These are phyloP conservation scores for Halictus ligatus DNA, from an alignment of 2,888 invertebrate genomes.

Conservation along the genomic window DNA sequence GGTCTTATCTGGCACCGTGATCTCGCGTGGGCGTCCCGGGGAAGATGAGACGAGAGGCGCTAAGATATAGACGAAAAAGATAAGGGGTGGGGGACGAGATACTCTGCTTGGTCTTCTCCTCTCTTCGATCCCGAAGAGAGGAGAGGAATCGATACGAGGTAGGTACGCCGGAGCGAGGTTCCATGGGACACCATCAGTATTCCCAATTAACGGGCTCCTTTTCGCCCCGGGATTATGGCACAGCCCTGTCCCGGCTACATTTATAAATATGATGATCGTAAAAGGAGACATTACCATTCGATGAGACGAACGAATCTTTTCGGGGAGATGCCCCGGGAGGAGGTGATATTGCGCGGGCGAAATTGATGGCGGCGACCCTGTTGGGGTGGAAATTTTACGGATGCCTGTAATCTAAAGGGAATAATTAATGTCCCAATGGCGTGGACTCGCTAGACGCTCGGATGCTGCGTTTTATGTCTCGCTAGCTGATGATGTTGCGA, in stretches of 20 bases:
- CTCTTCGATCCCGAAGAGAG: neutral
- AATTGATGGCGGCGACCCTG: conserved; percentile 69
- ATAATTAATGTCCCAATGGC: conserved; percentile 73
- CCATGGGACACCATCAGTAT: conserved; percentile 77
- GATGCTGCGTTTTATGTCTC: conserved; percentile 19
- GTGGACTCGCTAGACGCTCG: conserved; percentile 48
- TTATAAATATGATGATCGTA: conserved; percentile 77
- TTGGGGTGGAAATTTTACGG: conserved; percentile 63
- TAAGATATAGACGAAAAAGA: conserved; percentile 37
- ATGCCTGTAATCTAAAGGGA: conserved; percentile 74
- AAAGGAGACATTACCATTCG: conserved; percentile 71
- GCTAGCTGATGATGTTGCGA: neutral
- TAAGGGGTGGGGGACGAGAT: neutral
- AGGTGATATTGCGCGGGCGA: conserved; percentile 60
- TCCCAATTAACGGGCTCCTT: conserved; percentile 82
- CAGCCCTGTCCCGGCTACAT: conserved; percentile 62
- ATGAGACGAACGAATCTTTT: conserved; percentile 65
- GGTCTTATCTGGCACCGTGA: conserved; percentile 78
- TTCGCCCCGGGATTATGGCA: conserved; percentile 72
- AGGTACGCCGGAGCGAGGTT: conserved; percentile 63
- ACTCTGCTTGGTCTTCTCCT: neutral
- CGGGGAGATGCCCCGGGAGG: conserved; percentile 41
- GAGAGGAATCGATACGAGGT: conserved; percentile 74
- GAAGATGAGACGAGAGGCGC: conserved; percentile 59
- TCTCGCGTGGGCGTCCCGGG: conserved; percentile 69